These are phyloP conservation scores for Telmatochromis brichardi DNA, from an alignment of 2,113 vertebrate species.

Conservation along the genomic window DNA sequence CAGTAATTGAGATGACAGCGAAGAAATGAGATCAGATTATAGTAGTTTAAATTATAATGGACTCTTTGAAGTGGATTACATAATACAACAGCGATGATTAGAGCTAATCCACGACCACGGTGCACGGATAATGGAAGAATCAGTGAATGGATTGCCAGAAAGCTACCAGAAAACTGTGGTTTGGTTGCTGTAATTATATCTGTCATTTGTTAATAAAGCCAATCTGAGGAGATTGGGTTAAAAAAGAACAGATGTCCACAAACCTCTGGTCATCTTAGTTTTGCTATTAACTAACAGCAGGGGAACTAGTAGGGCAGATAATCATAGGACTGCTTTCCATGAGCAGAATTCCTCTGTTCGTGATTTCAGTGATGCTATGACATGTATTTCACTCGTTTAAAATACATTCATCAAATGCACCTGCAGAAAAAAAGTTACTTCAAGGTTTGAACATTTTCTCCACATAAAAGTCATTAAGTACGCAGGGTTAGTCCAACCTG, in stretches of 20 bases:
- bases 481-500: background rate
- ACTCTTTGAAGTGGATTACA: constrained; percentile 38
- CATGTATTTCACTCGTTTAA: background rate
- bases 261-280: background rate
- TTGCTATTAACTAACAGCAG: background rate
- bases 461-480: background rate
- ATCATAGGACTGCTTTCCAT: background rate
- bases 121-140: constrained; percentile 18
- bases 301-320: background rate
- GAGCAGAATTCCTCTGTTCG: background rate
- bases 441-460: background rate
- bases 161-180: background rate
- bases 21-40: constrained; percentile 43
- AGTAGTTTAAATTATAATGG: constrained; percentile 35
- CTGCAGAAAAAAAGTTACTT: background rate
- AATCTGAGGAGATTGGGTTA: background rate
- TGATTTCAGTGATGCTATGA: background rate
- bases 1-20: constrained; percentile 13
- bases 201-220: constrained; percentile 8
- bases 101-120: constrained; percentile 39
- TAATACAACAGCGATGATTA: constrained; percentile 40
- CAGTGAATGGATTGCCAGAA: background rate
- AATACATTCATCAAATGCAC: background rate
- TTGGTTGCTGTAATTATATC: constrained; percentile 13
- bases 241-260: background rate